These are phyloP conservation scores for Trichopria drosophilae DNA, from an alignment of 2,888 invertebrate genomes.

Conservation along the genomic window DNA sequence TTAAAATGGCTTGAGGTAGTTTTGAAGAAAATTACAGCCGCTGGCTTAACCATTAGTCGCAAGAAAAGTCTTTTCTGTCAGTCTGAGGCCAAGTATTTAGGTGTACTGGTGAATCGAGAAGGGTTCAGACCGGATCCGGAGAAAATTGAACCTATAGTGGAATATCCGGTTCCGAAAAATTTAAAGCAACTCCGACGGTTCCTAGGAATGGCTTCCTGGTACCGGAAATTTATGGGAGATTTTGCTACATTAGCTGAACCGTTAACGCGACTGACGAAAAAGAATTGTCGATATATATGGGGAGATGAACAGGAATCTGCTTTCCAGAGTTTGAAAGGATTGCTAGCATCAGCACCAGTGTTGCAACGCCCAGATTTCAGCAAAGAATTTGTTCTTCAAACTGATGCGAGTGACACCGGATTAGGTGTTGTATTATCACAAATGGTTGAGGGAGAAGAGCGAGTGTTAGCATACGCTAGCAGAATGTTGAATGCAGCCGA, in stretches of 20 bases:
- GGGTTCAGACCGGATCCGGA: slow-evolving; percentile 20
- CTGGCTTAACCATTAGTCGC: no score
- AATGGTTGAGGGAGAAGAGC: no score
- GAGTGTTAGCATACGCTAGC: no score
- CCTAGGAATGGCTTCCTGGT: slow-evolving; percentile 44
- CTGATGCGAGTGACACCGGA: no score
- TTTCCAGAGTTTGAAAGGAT: slow-evolving; percentile 27
- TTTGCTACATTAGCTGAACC: slow-evolving; percentile 34
- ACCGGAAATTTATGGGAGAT: slow-evolving; percentile 39
- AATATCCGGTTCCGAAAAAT: slow-evolving; percentile 31
- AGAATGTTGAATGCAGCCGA: no score
- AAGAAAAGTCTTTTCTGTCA: no score
- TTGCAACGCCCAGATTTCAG: slow-evolving; percentile 37
- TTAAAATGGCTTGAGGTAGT: no score
- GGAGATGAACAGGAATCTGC: slow-evolving; percentile 30
- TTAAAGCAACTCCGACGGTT: slow-evolving; percentile 34
- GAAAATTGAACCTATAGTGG: slow-evolving; percentile 17
- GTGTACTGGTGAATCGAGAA: slow-evolving; percentile 7
- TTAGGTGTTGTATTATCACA: no score
- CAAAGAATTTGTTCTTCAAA: no score
- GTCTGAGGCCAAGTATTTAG: no score
- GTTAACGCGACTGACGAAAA: slow-evolving; percentile 33
- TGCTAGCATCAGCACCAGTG: slow-evolving; percentile 26
- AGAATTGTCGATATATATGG: slow-evolving; percentile 32
- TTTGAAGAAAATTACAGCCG: no score